Percentiles rank a stretch among this genome's conserved stretches.
phyloP scores from a whole-genome alignment of 2,888 invertebrate species.

The Lasioglossum pauxillum region DNA sequence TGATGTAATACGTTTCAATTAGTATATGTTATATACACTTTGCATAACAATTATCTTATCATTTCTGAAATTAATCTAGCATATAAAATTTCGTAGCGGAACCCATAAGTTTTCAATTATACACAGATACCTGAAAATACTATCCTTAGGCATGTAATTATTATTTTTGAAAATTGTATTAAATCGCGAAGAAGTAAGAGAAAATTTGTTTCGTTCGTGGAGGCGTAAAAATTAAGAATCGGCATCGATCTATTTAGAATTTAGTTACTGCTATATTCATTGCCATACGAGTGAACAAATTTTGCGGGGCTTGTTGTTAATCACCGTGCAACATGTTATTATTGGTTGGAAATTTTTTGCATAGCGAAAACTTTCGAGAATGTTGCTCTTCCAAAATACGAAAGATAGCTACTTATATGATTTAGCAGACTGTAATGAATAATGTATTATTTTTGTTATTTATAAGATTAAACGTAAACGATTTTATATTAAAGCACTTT shows the following conservation, averaged over 20 bases:
- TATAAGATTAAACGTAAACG: conserved; percentile 56
- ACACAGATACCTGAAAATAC: conserved; percentile 51
- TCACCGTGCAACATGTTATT: conserved; percentile 35
- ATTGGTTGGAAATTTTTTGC: conserved; percentile 31
- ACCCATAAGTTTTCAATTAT: conserved; percentile 29
- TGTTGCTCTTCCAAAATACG: conserved; percentile 49
- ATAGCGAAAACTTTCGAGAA: conserved; percentile 30
- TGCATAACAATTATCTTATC: conserved; percentile 20
- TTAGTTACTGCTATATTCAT: conserved; percentile 50
- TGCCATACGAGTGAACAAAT: conserved; percentile 46
- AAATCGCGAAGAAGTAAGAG: conserved; percentile 25
- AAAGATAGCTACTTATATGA: conserved; percentile 60
- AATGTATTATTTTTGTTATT: conserved; percentile 58
- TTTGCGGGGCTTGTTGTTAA: conserved; percentile 42
- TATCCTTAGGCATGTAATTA: conserved; percentile 27
- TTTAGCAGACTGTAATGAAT: conserved; percentile 55
- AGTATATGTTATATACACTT: conserved; percentile 11
- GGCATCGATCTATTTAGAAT: conserved; percentile 61
- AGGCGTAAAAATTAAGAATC: conserved; percentile 64
- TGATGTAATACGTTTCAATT: conserved; percentile 46
- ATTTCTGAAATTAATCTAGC: conserved; percentile 39
- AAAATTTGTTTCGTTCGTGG: conserved; percentile 30
- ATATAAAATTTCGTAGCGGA: conserved; percentile 32
- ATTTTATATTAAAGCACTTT: conserved; percentile 51
- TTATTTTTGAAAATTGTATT: conserved; percentile 32